These are phyloP conservation scores for Hoplodrina blanda DNA, from an alignment of 2,888 invertebrate genomes.

Conservation along the genomic window DNA sequence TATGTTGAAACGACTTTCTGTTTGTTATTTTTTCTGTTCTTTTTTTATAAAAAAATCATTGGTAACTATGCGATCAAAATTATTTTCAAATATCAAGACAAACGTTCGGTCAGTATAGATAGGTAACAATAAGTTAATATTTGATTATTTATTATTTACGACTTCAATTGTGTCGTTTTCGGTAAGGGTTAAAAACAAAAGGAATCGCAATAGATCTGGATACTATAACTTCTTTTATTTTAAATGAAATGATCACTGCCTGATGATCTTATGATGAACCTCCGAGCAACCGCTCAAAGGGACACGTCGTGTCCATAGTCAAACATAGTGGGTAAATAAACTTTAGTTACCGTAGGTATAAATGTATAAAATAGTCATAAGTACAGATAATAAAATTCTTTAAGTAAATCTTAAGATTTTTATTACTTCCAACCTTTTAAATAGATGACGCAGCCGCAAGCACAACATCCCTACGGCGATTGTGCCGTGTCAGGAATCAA, in stretches of 20 bases:
- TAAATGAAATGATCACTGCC: conserved; percentile 80
- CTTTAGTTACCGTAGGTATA: conserved; percentile 83
- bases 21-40: conserved; percentile 9
- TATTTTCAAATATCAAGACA: conserved; percentile 14
- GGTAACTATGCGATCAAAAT: conserved; percentile 25
- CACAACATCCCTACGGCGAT: neutral
- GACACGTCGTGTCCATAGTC: conserved; percentile 85
- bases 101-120: conserved; percentile 63
- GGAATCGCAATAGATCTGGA: conserved; percentile 55
- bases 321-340: conserved; percentile 82
- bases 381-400: conserved; percentile 74
- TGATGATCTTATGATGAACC: conserved; percentile 76
- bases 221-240: conserved; percentile 46
- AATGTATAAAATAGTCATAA: conserved; percentile 82
- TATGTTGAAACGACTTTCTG: conserved; percentile 18
- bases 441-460: neutral
- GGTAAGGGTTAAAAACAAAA: conserved; percentile 59
- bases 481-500: too few species aligned
- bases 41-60: conserved; percentile 11
- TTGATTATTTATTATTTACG: conserved; percentile 68
- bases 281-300: conserved; percentile 73
- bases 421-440: neutral
- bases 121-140: conserved; percentile 59
- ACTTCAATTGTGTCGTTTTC: conserved; percentile 49
- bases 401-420: conserved; percentile 39